Base-by-base conservation (phyloP, 2,888 invertebrate genomes). In the Tryphoninae sp. region DNA sequence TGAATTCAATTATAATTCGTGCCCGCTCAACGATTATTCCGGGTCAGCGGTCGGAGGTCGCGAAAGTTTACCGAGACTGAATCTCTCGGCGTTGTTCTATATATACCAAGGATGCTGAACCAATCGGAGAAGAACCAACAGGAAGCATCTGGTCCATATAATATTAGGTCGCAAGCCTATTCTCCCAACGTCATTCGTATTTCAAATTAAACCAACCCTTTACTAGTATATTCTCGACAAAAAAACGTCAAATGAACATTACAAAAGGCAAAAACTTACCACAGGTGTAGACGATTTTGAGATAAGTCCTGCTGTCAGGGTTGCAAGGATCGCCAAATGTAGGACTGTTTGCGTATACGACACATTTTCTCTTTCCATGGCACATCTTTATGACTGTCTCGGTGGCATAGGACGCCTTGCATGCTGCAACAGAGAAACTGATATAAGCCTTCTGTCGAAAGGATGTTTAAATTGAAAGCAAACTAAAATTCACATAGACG, bases 321-420 rank as follows among this genome's bases (percentile, higher is more conserved):
- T 96, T 95, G 91, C 97, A 97, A 0, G 97, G 96, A 86, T 95
- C 96, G 7, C 96, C 96, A 89, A 97, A 97, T 89, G 96, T 97
- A 84, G 95, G 95, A 86, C 95, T 94, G 92, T 97, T 96, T 2
- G 97, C 97, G 23, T 96, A 94, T 69, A 97, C 93, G 65, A 96
- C 95, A 90, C 97, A 97, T 79, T 95, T 94, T 82, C 97, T 93
- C 90, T 96, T 96, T 49, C 97, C 97, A 90, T 97, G 97, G 91
- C 97, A 97, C 86, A 95, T 94, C 89, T 96, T 94, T 96, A 98
- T 97, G 74, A 98, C 96, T 19, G 96, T 96, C 92, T 98, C 97
- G n/a, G 97, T 96, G 4, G 97, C 97, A 92, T 96, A 96, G 87
- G 96, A 96, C 86, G 96, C 96, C 91, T 97, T 93, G 91, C 98